phyloP scores from a whole-genome alignment of 2,888 invertebrate species.

The Zygothrica quintamaculata region DNA sequence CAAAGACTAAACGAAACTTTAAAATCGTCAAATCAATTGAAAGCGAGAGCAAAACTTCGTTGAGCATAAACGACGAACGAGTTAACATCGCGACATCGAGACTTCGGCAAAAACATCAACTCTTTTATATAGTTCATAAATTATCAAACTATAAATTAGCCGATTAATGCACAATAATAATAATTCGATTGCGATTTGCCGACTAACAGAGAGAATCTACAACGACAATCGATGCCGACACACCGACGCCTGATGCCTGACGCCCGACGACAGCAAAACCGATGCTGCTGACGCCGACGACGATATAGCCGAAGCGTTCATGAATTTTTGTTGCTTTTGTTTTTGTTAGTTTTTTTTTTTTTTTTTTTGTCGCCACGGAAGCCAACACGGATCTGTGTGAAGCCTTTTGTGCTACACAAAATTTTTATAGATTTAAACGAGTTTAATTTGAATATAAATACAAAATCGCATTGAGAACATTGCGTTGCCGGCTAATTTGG shows the following conservation, averaged over 20 bases:
- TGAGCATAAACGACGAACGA: no score
- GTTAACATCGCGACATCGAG: no score
- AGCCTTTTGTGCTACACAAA: constrained; percentile 73
- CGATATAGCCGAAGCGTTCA: no score
- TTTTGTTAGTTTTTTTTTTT: no score
- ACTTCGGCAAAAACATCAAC: no score
- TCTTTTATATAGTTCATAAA: constrained; percentile 79
- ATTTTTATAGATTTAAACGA: constrained; percentile 78
- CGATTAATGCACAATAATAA: constrained; percentile 79
- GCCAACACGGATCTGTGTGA: constrained; percentile 74
- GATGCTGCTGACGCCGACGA: constrained; percentile 17
- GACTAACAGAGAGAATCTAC: constrained; percentile 26
- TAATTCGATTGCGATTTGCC: constrained; percentile 79
- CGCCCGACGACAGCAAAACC: constrained; percentile 5
- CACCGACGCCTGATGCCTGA: no score
- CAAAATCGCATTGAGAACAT: constrained; percentile 72
- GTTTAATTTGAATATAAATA: constrained; percentile 78
- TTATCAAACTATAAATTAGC: constrained; percentile 78
- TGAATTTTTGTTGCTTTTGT: no score
- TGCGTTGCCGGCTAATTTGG: constrained; percentile 70
- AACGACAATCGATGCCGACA: constrained; percentile 1
- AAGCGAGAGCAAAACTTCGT: constrained; percentile 80
- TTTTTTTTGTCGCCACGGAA: constrained; percentile 72
- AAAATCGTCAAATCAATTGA: constrained; percentile 61
- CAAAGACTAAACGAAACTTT: constrained; percentile 14